Evolutionary conservation across 1,140 invertebrate species (phyloP), one percentile per base, ranked within the genome.

Genomic region (Musca vetustissima): DNA sequence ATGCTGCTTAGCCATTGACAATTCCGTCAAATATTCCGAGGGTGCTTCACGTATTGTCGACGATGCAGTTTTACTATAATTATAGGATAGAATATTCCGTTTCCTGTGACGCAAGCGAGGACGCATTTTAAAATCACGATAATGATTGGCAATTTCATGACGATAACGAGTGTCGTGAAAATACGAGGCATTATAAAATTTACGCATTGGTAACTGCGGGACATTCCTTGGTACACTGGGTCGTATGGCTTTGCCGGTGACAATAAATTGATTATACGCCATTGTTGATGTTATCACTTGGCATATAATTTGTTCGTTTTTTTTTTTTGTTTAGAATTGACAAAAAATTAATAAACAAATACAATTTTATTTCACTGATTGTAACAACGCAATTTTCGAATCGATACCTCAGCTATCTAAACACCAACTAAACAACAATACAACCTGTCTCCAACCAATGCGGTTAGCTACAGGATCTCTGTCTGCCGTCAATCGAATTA

Each of bases 61-160:
- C 65, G 17, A 7, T 49, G 72, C 14, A 59, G 72, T 17, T 55
- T 49, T 15, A n/a, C 52, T 17, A 22, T 57, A 52, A 43, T 61
- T 36, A 28, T 43, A 61, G 32, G 36, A 61, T 19, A 59, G 15
- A 21, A 70, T 19, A 14, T 28, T 48, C 36, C 21, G 65, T 21
- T 59, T 75, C 6, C 65, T 43, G 11, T 59, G 71, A 6, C 66
- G 65, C 57, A 61, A 75, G 61, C 59, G 57, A 55, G 74, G 67
- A 15, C 74, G 73, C 70, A 74, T 57, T 72, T 81, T 76, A 25
- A 73, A 77, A 67, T 82, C 79, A 17, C 76, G 71, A 72, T 80
- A 81, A 70, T 82, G 76, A 73, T 82, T 82, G 24, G 78, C 80
- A 21, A 82, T 74, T 69, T 82, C 79, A 19, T 81, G 80, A 22